Base-by-base conservation (phyloP, 1,140 invertebrate genomes). In the Pectinophora gossypiella region DNA sequence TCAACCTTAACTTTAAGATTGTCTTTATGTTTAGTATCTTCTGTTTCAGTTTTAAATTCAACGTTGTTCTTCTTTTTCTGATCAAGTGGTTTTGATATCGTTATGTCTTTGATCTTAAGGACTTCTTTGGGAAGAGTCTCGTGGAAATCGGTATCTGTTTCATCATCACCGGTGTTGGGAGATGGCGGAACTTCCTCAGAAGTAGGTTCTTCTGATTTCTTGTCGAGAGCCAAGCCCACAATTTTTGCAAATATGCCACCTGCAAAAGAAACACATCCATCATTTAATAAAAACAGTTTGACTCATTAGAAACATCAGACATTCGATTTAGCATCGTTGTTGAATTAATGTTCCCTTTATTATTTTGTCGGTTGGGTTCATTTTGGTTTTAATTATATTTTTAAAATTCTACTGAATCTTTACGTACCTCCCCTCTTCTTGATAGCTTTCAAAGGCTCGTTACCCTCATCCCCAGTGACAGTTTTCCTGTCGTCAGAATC, bases 71-170 rank as follows among this genome's bases (percentile, higher is more conserved):
- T 68, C 42, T 66, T 73, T 19, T 64, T 74, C 15, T 46, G 48
- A 46, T 77, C 60, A 5, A 21, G 13, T 44, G 40, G 56, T 60
- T 69, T 72, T 16, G 51, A 22, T 13, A 84, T 53, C 23, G 66
- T 73, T 15, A 83, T 87, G 51, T 89, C 78, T 78, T 87, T 89
- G 9, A 68, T 64, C 62, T 76, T 82, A 22, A 87, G 65, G 20
- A 83, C 73, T 67, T 93, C 91, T 68, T 91, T 91, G 1, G 91
- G 91, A 56, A 93, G 67, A 9, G 90, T 89, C 70, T 93, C 92
- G 54, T 91, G 91, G 71, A 91, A 91, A 59, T 93, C 91, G 4
- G 88, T 91, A 62, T 93, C 91, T 1, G 91, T 92, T 61, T 85
- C 90, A 59, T 92, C 91, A 36, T 91, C 91, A 35, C 78, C 78